Evolutionary conservation across 2,113 vertebrate genomes (phyloP), one percentile per base, ranked within the genome.

Genomic region (Ardeotis arabs): DNA sequence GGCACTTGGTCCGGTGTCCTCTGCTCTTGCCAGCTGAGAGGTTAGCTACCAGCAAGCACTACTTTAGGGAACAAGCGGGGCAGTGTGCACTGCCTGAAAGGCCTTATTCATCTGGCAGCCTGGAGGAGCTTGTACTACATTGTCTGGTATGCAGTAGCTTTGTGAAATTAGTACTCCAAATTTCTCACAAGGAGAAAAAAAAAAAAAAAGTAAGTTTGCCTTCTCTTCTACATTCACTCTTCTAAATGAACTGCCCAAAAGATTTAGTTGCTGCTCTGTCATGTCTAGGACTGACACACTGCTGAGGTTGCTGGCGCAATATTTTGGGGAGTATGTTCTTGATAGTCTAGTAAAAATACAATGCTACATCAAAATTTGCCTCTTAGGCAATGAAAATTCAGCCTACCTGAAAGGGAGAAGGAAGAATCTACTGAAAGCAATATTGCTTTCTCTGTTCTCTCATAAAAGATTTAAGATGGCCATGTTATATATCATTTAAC

Each of bases 61-160:
- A 28, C 97, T 94, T 88, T 80, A 83, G 78, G 81, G 91, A 97
- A 97, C 97, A 98, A 98, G 96, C 4, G 4, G 56, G n/a, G 81
- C 66, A 97, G 96, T 97, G 96, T 98, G 96, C 62, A 14, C 27
- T 3, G 28, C 37, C 89, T 97, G 93, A 97, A 97, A 96, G 97
- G 31, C 90, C 29, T 60, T 84, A 95, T 94, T 97, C 97, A 98
- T 66, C 35, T 23, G 14, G 4, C 97, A 87, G 96, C 80, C 53
- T 12, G 82, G 52, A 69, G 80, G 50, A 85, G 87, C 93, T 89
- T 92, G 93, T 94, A 68, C 73, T 64, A 7, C 84, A 79, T 63
- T 85, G 95, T 94, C 95, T 96, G 96, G 73, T 90, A 62, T 95
- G 96, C 47, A 5, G 21, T 25, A 66, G 83, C 90, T 89, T 83